Conservation (phyloP, 2,797 vertebrate genomes). For the Spizella passerina region DNA sequence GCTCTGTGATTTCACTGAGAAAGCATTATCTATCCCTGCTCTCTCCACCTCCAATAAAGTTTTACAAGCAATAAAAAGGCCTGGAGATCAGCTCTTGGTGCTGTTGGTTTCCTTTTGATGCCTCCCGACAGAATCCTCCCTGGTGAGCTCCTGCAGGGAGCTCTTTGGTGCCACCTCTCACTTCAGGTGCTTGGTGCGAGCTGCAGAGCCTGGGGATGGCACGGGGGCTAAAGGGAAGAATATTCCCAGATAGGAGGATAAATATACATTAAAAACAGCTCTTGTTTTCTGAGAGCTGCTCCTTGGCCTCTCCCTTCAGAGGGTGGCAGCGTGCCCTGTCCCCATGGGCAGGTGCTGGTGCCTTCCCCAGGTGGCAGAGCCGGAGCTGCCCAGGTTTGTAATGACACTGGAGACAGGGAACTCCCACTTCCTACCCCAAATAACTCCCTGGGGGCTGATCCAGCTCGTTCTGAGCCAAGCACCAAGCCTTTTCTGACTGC, state of each 20-base stretch:
- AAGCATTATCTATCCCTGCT: background rate
- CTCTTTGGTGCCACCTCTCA: background rate
- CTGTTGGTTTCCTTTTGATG: slow-evolving; percentile 48
- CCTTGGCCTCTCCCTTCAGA: background rate
- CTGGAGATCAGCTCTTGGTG: background rate
- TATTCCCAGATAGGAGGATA: slow-evolving; percentile 9
- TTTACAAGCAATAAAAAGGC: slow-evolving; percentile 55
- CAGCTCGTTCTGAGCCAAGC: background rate
- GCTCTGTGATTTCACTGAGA: slow-evolving; percentile 32
- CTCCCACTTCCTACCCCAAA: slow-evolving; percentile 23
- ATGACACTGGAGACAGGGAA: background rate
- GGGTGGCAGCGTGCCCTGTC: background rate
- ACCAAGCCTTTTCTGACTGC: background rate
- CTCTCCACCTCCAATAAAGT: slow-evolving; percentile 41
- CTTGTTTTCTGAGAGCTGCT: background rate
- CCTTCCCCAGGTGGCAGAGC: background rate
- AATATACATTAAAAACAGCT: background rate
- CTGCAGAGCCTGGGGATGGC: background rate
- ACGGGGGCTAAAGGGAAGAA: background rate
- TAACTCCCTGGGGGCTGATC: background rate
- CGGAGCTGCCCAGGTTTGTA: background rate
- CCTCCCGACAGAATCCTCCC: slow-evolving; percentile 18
- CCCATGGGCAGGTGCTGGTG: background rate
- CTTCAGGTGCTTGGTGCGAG: background rate
- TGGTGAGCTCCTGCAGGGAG: background rate